Base-by-base conservation (phyloP, 2,797 vertebrate species). In the Dendrocincla fuliginosa region DNA sequence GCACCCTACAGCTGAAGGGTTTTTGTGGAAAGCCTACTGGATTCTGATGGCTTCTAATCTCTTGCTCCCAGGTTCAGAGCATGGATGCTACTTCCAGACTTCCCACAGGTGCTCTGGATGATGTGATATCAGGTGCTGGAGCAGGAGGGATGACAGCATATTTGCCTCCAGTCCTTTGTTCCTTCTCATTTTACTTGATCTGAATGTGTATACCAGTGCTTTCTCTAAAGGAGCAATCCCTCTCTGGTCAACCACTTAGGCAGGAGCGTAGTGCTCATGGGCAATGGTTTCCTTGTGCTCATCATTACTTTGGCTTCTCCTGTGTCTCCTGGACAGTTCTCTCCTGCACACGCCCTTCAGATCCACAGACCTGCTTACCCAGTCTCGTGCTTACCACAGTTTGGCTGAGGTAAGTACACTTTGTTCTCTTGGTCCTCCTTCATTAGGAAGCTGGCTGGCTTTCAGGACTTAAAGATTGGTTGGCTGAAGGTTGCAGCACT, bases 311-410 rank as follows among this genome's bases (percentile, higher is more conserved):
- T 89, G 87, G 12, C 56, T 85, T 89, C 49, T 90, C 27, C 49
- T 68, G 25, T 28, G 55, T 59, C 70, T 96, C 35, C 35, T 78
- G 84, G 39, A 47, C 22, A 61, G 42, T 75, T 60, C 28, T 64
- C 14, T 80, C 39, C 32, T 59, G 53, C 49, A 59, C 74, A 78
- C 47, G 1, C 91, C 73, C 61, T 87, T 28, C 47, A 59, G 57
- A 85, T 78, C 35, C 47, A 41, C 69, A 89, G 90, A 89, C 84
- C 92, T 93, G 89, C 79, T 94, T 44, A 81, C 71, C 94, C 89
- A 91, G 82, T 92, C 81, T 90, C 37, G 30, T 44, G 65, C 81
- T 96, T 85, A 69, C 82, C 61, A 88, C 79, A 82, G 39, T 77
- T 93, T 78, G 70, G 61, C 87, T 94, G 69, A 87, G 53, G 68